phyloP scores from a whole-genome alignment of 2,888 invertebrate genomes.

The Hemithea aestivaria region DNA sequence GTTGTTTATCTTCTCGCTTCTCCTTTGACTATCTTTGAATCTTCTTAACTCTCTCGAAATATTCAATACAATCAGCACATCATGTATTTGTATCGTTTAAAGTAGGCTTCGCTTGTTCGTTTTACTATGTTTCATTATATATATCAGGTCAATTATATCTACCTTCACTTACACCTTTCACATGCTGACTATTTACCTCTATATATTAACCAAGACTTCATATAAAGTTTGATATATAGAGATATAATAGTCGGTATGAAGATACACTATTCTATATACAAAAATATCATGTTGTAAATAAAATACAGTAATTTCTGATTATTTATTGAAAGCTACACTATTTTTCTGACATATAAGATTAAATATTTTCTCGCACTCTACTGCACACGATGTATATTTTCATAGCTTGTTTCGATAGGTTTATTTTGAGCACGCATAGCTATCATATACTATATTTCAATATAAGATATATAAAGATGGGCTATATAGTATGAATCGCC shows the following conservation, averaged over 20 bases:
- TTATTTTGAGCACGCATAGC: constrained; percentile 63
- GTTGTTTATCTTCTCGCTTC: constrained; percentile 54
- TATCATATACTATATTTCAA: constrained; percentile 33
- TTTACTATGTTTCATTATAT: constrained; percentile 18
- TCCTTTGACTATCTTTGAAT: constrained; percentile 41
- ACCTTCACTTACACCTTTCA: constrained; percentile 44
- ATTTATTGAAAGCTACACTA: constrained; percentile 66
- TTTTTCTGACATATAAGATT: constrained; percentile 67
- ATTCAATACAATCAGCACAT: constrained; percentile 62
- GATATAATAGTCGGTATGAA: constrained; percentile 20
- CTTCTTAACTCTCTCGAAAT: constrained; percentile 38
- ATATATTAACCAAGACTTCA: constrained; percentile 8
- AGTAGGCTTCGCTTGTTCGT: constrained; percentile 26
- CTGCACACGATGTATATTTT: constrained; percentile 66
- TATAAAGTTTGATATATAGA: constrained; percentile 22
- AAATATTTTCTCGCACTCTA: constrained; percentile 68
- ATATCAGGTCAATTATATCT: constrained; percentile 47
- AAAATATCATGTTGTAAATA: constrained; percentile 57
- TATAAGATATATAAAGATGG: constrained; percentile 34
- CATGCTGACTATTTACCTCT: constrained; percentile 22
- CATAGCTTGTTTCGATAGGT: constrained; percentile 64
- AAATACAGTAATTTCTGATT: constrained; percentile 67
- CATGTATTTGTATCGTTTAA: constrained; percentile 60
- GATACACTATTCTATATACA: constrained; percentile 64
- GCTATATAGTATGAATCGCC: constrained; percentile 52